Conservation (phyloP, 2,113 vertebrate genomes). For the Puffinus mauretanicus region DNA sequence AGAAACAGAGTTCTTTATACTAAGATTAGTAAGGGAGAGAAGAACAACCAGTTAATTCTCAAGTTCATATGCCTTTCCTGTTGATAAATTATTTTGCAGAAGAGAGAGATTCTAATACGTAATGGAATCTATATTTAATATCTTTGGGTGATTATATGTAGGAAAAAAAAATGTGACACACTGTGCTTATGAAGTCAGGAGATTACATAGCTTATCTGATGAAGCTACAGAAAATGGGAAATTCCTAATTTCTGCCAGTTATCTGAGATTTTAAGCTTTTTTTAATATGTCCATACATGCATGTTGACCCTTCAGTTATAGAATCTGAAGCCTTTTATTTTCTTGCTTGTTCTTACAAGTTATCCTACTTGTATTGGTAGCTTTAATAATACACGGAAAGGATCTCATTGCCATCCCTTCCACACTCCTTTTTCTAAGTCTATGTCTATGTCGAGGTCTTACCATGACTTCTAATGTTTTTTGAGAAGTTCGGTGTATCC, state of each 20-base stretch:
- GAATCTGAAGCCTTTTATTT: background rate
- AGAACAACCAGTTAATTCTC: background rate
- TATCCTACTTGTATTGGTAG: background rate
- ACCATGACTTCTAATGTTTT: background rate
- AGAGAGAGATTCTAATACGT: background rate
- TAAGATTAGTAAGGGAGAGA: background rate
- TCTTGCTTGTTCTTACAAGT: background rate
- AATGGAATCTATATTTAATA: background rate
- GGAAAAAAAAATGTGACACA: background rate
- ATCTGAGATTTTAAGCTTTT: background rate
- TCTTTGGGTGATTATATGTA: background rate
- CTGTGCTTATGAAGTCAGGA: background rate
- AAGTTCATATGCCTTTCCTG: background rate
- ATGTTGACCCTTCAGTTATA: background rate
- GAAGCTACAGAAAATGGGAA: background rate
- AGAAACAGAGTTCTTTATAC: background rate
- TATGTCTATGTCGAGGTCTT: fast-evolving
- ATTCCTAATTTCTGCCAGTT: background rate
- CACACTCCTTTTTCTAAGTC: background rate
- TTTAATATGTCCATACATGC: background rate
- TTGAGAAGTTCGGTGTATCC: background rate
- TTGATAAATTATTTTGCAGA: background rate
- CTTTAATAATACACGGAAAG: background rate
- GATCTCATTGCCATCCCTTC: background rate
- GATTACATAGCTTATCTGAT: background rate